Percentiles rank a stretch among this genome's conserved stretches.
These are phyloP conservation scores for Nymphalis polychloros DNA, from an alignment of 2,888 invertebrate species.

Conservation along the genomic window DNA sequence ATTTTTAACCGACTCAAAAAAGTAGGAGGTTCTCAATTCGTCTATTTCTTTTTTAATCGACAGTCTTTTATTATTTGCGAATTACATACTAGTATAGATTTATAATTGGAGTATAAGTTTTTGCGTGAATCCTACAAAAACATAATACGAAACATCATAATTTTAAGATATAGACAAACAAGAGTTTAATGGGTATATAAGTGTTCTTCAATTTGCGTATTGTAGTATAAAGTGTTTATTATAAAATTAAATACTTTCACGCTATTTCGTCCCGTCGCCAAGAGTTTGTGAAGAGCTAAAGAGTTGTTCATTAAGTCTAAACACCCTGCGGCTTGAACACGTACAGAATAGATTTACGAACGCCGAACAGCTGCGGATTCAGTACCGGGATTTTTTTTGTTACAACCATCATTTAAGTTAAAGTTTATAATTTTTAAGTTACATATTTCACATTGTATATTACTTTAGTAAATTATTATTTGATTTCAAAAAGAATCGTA, in stretches of 20 bases:
- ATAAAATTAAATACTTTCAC: constrained; percentile 39
- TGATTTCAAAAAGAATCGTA: too few relatives aligned
- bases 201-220: constrained; percentile 2
- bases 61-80: too few relatives aligned
- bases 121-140: too few relatives aligned
- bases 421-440: background rate
- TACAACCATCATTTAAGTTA: constrained; percentile 2
- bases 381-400: constrained; percentile 22
- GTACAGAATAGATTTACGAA: constrained; percentile 64
- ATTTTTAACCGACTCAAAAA: too few relatives aligned
- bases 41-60: too few relatives aligned
- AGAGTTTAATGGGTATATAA: background rate
- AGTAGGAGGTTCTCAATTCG: too few relatives aligned
- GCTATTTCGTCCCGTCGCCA: constrained; percentile 37
- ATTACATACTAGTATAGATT: too few relatives aligned
- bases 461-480: too few relatives aligned
- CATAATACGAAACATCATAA: too few relatives aligned
- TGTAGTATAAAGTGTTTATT: constrained; percentile 24
- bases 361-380: constrained; percentile 47
- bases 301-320: constrained; percentile 67
- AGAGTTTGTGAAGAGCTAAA: constrained; percentile 39
- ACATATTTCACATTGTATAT: background rate
- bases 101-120: too few relatives aligned
- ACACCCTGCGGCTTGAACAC: constrained; percentile 63
- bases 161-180: too few relatives aligned